A percentile compares a stretch with the other conserved stretches of the same genome.
phyloP scores from a whole-genome alignment of 2,113 vertebrate species.

The Rhineura floridana region DNA sequence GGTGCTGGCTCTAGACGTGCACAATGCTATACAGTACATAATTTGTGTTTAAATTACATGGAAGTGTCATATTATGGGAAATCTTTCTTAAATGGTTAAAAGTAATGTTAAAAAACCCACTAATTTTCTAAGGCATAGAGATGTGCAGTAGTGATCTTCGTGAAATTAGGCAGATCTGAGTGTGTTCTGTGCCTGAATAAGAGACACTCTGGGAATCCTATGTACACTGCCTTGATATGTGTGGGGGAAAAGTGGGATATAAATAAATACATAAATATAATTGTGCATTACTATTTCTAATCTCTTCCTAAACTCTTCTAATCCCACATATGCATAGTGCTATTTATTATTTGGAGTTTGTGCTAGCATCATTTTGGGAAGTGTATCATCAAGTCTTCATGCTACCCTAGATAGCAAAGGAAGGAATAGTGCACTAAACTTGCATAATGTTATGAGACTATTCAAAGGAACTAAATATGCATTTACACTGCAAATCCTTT shows the following conservation, averaged over 20 bases:
- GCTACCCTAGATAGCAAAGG: neutral
- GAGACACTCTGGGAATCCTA: neutral
- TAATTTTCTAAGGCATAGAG: neutral
- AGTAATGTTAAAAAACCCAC: neutral
- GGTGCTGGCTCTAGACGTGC: no score
- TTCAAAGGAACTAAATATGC: neutral
- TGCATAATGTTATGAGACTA: neutral
- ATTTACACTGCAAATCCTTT: neutral
- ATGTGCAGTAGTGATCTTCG: neutral
- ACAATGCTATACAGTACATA: no score
- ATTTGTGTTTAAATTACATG: no score
- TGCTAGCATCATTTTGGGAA: neutral
- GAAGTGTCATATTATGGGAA: no score
- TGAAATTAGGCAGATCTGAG: neutral
- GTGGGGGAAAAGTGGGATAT: neutral
- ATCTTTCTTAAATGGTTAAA: no score
- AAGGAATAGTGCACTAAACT: neutral
- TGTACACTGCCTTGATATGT: neutral
- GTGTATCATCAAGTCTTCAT: neutral
- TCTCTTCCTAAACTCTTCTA: neutral
- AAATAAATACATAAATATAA: neutral
- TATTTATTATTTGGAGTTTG: neutral
- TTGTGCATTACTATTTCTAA: neutral
- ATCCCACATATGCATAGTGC: neutral
- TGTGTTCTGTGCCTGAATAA: neutral